Evolutionary conservation across 53 echinoderm and acorn worm genomes (phyloP).

Genomic region (Arbacia lixula): DNA sequence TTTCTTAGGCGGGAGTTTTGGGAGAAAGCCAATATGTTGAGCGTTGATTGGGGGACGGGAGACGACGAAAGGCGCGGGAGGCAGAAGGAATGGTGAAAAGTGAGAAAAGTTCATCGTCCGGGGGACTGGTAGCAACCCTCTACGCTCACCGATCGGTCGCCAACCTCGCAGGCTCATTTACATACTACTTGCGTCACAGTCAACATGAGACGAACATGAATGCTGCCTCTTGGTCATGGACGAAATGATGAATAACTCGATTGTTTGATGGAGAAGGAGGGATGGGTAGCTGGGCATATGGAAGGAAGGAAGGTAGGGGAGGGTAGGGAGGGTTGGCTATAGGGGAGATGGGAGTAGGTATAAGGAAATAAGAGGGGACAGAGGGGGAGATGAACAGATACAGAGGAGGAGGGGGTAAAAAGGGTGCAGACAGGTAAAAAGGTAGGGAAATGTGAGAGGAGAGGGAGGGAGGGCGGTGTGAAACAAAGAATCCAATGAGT

Average conservation of each 20-base stretch:
- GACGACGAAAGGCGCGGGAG: slow-evolving; percentile 9
- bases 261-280: not conserved
- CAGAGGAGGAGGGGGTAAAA: not conserved
- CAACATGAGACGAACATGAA: slow-evolving; percentile 54
- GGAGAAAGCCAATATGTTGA: slow-evolving; percentile 27
- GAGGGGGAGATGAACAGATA: not conserved
- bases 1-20: not conserved
- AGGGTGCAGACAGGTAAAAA: not conserved
- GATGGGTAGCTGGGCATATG: not conserved
- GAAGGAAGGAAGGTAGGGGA: not conserved
- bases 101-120: slow-evolving; percentile 46
- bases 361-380: not conserved
- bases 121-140: not conserved
- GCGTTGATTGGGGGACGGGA: slow-evolving; percentile 16
- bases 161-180: slow-evolving; percentile 24
- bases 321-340: not conserved
- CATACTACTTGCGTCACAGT: slow-evolving; percentile 39
- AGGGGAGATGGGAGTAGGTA: not conserved
- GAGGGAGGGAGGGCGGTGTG: too few species aligned
- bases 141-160: slow-evolving; percentile 36
- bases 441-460: not conserved
- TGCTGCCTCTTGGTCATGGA: slow-evolving; percentile 31
- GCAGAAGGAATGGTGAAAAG: slow-evolving; percentile 28
- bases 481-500: too few species aligned
- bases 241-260: too few species aligned